Base-by-base conservation (phyloP, 2,113 vertebrate species). In the Polyodon spathula region DNA sequence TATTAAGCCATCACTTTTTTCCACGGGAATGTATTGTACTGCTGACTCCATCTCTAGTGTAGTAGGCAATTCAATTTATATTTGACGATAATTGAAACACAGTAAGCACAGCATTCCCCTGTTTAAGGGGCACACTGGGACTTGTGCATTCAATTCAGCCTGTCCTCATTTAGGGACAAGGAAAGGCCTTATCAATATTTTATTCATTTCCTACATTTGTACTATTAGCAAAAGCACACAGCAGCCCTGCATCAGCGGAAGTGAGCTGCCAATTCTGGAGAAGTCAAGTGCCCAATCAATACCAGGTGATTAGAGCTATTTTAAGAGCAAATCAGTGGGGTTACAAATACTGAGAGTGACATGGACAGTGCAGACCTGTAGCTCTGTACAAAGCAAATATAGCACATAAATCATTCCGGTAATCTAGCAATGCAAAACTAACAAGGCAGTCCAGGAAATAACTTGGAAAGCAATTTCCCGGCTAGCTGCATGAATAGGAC, bases 401-500 rank as follows among this genome's bases (percentile, higher is more conserved):
- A n/a, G n/a, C n/a, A n/a, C n/a, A 50, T n/a, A 50, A 50, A 50
- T 50, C 46, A 50, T 11, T 8, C n/a, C 46, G n/a, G 8, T 50
- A 50, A 50, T 4, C 11, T 14, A 50, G 11, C 6, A 43, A 43
- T 43, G 10, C 42, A 43, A 43, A 43, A 43, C 42, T n/a, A n/a
- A n/a, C n/a, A n/a, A n/a, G n/a, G n/a, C n/a, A 44, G 12, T n/a
- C 51, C 37, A 37, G 50, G 39, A 37, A 53, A 53, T 9, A 44
- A 59, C 58, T 17, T 53, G 44, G 38, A 46, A 48, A 52, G 42
- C 3, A 46, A 46, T 16, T 64, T 40, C 37, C 40, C 17, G 43
- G 46, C 48, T 65, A 27, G 15, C 52, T 55, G 43, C 40, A 56
- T n/a, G n/a, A n/a, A n/a, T n/a, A n/a, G n/a, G n/a, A n/a, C n/a